Evolutionary conservation across 1,140 invertebrate species (phyloP), one percentile per base, ranked within the genome.

Genomic region (Macrobrachium rosenbergii): DNA sequence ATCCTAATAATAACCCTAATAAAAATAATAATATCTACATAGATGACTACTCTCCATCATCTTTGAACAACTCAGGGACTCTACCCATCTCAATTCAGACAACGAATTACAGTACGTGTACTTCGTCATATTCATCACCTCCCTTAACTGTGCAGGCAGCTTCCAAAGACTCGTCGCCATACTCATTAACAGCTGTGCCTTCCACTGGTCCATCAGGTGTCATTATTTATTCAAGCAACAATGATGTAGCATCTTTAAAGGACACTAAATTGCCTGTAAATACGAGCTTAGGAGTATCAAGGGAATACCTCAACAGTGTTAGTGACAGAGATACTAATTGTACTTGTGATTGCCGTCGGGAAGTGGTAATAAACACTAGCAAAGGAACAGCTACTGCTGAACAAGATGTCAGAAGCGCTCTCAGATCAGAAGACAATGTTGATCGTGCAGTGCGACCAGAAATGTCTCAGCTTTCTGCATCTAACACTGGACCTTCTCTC

Each of bases 151-250:
- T 73, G 64, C 64, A 59, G 64, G 64, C 81, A 19, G 77, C 83
- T 73, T 82, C 78, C 64, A 87, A 63, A 87, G 77, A 87, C 85
- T 87, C 78, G 45, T 72, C 67, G 8, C 69, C 78, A 76, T 64
- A 84, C 75, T 67, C 83, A 67, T 84, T 75, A 84, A 45, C 75
- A 62, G 78, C 85, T 81, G 85, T 87, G 85, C 85, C 85, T 87
- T 87, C 78, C 45, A 81, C 78, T 76, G 72, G 67, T 73, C 83
- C 83, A 43, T 84, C 83, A n/a, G 37, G 83, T 58, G 76, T 84
- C 37, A 81, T 81, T 52, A 80, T 87, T 60, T 81, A 63, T 67
- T 72, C 69, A 62, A 81, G 21, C 21, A 72, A 28, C 37, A 72
- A 72, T 72, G 37, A 43, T 72, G n/a, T 12, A 52, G 7, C 52